These are phyloP conservation scores for Sanderia malayensis DNA, from an alignment of 30 jellyfish, hydroid and myxozoan species.

Conservation along the genomic window DNA sequence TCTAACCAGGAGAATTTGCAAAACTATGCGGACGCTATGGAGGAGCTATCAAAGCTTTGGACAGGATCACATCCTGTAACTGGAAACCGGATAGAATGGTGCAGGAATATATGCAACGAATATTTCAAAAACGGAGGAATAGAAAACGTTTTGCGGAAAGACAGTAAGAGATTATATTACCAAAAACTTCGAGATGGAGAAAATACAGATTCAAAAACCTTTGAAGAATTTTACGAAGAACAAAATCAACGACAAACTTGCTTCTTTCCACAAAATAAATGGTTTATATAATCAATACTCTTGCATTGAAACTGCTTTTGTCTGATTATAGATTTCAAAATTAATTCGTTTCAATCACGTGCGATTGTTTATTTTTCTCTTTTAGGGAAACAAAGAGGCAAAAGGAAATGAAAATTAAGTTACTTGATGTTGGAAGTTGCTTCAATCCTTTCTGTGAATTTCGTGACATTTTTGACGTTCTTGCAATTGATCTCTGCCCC, in stretches of 20 bases:
- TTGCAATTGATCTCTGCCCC: constrained; percentile 80
- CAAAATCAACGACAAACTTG: neutral
- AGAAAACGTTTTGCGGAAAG: constrained; percentile 36
- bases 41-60: constrained; percentile 67
- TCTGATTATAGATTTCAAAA: too few species aligned
- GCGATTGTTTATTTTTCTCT: too few species aligned
- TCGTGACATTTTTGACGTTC: constrained; percentile 32
- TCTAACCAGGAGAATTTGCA: constrained; percentile 9
- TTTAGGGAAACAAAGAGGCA: constrained; percentile 10
- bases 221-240: constrained; percentile 12
- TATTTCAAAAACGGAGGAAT: constrained; percentile 72
- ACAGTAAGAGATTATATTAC: constrained; percentile 15
- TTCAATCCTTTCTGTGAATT: constrained; percentile 68
- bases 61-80: constrained; percentile 32
- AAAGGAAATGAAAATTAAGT: too few species aligned
- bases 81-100: constrained; percentile 78
- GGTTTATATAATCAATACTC: neutral
- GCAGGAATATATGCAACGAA: constrained; percentile 30
- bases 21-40: constrained; percentile 76
- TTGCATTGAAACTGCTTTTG: too few species aligned
- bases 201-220: neutral
- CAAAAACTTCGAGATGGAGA: constrained; percentile 20
- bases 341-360: too few species aligned
- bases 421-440: constrained; percentile 95
- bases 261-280: neutral